phyloP scores from a whole-genome alignment of 2,113 vertebrate species.

The Amblyopsis rosae region DNA sequence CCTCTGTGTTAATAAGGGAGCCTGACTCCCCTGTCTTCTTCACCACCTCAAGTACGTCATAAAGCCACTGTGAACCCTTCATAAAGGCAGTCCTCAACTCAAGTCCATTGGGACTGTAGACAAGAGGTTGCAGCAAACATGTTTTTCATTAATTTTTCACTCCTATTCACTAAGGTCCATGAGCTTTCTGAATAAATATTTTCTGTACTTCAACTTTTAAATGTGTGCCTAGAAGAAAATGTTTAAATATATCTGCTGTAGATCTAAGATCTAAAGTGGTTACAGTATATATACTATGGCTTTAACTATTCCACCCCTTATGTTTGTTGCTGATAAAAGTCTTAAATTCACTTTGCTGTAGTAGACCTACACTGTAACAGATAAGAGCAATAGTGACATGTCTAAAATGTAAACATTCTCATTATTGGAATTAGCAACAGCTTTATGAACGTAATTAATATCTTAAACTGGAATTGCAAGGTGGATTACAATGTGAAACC shows the following conservation, averaged over 20 bases:
- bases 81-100: constrained; percentile 32
- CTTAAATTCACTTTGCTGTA: neutral
- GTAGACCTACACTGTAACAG: neutral
- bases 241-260: too few relatives aligned
- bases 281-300: too few relatives aligned
- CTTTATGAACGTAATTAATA: neutral
- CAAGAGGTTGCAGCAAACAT: neutral
- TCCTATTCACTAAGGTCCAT: neutral
- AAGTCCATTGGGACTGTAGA: constrained; percentile 3
- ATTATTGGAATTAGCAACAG: neutral
- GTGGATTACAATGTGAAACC: neutral
- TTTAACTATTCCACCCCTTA: too few relatives aligned
- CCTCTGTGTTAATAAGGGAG: constrained; percentile 48
- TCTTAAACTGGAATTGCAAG: neutral
- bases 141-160: neutral
- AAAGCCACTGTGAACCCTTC: constrained; percentile 41
- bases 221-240: neutral
- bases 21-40: constrained; percentile 37
- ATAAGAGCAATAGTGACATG: neutral
- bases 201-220: neutral
- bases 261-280: too few relatives aligned
- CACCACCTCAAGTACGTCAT: constrained; percentile 29
- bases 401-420: neutral
- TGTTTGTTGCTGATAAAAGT: neutral
- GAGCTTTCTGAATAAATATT: neutral